Percentiles rank a stretch among this genome's conserved stretches.
phyloP scores from a whole-genome alignment of 92 coral and sea anemone species.

The Heteractis magnifica region DNA sequence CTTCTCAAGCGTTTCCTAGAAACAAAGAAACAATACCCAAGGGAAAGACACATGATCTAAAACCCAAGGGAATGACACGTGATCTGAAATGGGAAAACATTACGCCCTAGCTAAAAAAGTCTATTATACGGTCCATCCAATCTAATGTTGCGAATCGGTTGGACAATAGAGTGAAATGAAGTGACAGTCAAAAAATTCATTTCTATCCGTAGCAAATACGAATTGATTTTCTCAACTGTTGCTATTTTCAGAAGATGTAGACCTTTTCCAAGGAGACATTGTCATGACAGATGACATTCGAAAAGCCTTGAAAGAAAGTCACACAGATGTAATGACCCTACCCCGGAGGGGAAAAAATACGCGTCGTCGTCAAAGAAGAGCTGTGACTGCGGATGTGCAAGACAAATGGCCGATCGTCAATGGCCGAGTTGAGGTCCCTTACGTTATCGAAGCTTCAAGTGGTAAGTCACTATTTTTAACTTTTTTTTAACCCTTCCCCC shows the following conservation, averaged over 20 bases:
- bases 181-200: not conserved
- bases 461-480: slow-evolving; percentile 22
- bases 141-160: too few species aligned
- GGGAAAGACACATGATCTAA: too few species aligned
- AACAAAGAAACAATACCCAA: too few species aligned
- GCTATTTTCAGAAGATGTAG: slow-evolving; percentile 12
- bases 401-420: slow-evolving; percentile 37
- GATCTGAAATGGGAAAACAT: too few species aligned
- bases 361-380: slow-evolving; percentile 15
- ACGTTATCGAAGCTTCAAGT: slow-evolving; percentile 32
- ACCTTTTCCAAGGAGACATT: slow-evolving; percentile 71
- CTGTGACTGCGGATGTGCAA: slow-evolving; percentile 1
- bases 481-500: not conserved
- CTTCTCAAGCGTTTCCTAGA: too few species aligned
- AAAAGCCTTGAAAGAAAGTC: slow-evolving; percentile 27
- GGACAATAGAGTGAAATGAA: too few species aligned
- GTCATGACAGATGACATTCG: slow-evolving; percentile 42
- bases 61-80: too few species aligned
- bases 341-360: slow-evolving; percentile 14
- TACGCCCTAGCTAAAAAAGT: too few species aligned
- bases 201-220: not conserved
- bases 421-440: slow-evolving; percentile 53
- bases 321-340: slow-evolving; percentile 33
- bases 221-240: not conserved
- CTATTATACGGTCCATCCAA: too few species aligned